These are phyloP conservation scores for Ellobius talpinus DNA, from an alignment of 2,113 vertebrate genomes.

Conservation along the genomic window DNA sequence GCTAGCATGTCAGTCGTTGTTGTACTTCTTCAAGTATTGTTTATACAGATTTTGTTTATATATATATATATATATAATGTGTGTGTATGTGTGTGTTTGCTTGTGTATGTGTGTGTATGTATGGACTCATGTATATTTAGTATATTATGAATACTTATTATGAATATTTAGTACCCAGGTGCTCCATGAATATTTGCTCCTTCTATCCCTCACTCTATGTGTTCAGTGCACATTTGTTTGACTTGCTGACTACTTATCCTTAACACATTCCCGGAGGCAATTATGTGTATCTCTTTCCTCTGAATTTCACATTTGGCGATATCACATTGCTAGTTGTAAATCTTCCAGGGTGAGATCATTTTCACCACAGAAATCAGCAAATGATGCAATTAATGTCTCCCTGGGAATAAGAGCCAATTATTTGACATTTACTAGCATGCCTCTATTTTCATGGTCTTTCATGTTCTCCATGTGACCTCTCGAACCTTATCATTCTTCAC, in stretches of 20 bases:
- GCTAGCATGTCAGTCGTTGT: background rate
- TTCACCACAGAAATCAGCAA: background rate
- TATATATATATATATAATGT: too few species aligned
- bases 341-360: background rate
- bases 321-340: constrained; percentile 2
- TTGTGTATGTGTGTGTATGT: background rate
- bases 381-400: background rate
- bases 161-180: constrained; percentile 51
- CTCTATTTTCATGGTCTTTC: background rate
- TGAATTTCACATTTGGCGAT: background rate
- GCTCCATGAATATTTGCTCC: constrained; percentile 49
- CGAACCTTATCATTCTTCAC: background rate
- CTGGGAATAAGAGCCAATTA: background rate
- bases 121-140: constrained; percentile 36
- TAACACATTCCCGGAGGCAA: background rate
- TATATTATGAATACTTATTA: background rate
- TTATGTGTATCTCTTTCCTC: background rate
- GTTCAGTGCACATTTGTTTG: constrained; percentile 12
- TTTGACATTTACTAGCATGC: constrained; percentile 20
- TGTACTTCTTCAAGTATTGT: background rate
- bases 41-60: background rate
- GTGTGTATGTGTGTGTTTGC: too few species aligned
- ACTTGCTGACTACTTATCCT: constrained; percentile 4
- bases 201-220: constrained; percentile 1
- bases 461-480: background rate